Evolutionary conservation across 64 coral and sea anemone species (phyloP), one percentile per base, ranked within the genome.

Genomic region (Montipora efflorescens): DNA sequence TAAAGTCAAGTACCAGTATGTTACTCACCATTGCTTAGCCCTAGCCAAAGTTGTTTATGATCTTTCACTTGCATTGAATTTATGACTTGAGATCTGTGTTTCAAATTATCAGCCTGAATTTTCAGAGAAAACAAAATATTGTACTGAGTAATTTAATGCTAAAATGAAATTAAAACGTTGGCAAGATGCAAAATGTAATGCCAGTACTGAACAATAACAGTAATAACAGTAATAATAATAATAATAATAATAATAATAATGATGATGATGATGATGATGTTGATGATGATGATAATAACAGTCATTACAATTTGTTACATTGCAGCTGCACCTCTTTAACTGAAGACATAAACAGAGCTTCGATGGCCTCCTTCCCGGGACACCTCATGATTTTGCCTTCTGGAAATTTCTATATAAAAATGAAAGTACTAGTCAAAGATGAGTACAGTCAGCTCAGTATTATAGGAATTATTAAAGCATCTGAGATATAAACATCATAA

Each of bases 31-130:
- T 99, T 99, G 77, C 92, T 92, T 22, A 99, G 86, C n/a, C 98
- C 98, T 59, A 99, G 90, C 98, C 98, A 99, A 7, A 99, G 50
- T 81, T 99, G 98, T 80, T 99, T 99, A 49, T 99, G 98, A 47
- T 99, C 98, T 90, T 99, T 99, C 81, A 96, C 96, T 75, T 99
- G 98, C 98, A 96, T 99, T 12, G 95, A 91, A 52, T 99, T 99
- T 28, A 99, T 99, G 16, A 99, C 94, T 81, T 99, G 98, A 8
- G 98, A 99, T 92, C 95, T 96, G 90, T 99, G 98, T 92, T 99
- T 99, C 44, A 99, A 74, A 81, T 90, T 94, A 57, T 99, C 98
- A 72, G 98, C 98, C 98, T 99, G 89, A 25, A 59, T 75, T 8
- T 90, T 20, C 7, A 53, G 59, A 71, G 28, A 16, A 47, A 83